Evolutionary conservation across 2,797 vertebrate species (phyloP).

Genomic region (Enteromius paludinosus): DNA sequence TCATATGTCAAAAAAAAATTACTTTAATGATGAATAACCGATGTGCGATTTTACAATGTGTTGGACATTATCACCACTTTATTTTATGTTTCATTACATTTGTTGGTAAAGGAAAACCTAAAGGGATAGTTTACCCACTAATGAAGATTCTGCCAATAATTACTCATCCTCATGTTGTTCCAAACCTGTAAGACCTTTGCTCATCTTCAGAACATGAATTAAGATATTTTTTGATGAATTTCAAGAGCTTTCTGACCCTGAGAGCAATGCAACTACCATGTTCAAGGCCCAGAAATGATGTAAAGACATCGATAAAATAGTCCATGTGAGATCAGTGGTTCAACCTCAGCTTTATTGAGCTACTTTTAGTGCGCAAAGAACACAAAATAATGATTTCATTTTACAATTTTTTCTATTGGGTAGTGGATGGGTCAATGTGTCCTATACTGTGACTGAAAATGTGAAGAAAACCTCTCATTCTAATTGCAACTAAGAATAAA

Average conservation of each 20-base stretch:
- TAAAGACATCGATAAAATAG: not conserved
- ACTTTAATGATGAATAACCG: not conserved
- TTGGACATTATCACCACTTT: not conserved
- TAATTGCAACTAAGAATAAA: too few relatives aligned
- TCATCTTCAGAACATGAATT: not conserved
- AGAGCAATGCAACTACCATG: not conserved
- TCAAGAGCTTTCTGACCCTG: not conserved
- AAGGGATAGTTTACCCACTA: not conserved
- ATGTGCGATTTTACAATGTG: not conserved
- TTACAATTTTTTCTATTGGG: not conserved
- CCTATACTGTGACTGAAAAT: too few relatives aligned
- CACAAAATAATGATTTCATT: not conserved
- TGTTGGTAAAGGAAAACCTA: not conserved
- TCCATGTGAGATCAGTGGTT: not conserved
- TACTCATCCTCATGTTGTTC: not conserved
- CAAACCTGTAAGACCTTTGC: not conserved
- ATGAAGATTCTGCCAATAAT: not conserved
- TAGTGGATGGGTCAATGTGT: too few relatives aligned
- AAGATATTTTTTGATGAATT: not conserved
- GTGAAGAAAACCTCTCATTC: too few relatives aligned
- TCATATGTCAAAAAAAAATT: not conserved
- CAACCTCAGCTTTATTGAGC: not conserved
- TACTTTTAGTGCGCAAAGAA: not conserved
- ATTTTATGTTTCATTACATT: not conserved
- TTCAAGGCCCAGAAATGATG: not conserved